Evolutionary conservation across 2,113 vertebrate genomes (phyloP).

Genomic region (Hyperoodon ampullatus): DNA sequence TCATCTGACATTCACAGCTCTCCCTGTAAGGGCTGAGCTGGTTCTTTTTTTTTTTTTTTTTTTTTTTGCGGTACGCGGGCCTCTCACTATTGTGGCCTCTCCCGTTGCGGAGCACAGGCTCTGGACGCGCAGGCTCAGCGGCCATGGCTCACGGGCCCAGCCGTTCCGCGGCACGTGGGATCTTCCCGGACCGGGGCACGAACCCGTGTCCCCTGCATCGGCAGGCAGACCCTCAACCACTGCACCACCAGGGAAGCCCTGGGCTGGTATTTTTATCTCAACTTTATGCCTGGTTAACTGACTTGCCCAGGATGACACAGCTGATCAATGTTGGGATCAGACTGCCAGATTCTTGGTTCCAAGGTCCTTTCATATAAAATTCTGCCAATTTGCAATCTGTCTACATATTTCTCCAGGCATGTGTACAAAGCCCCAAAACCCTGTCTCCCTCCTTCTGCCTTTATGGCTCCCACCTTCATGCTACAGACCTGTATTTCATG

Average conservation of each 20-base stretch:
- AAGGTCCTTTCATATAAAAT: neutral
- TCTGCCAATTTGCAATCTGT: neutral
- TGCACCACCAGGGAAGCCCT: too few species aligned
- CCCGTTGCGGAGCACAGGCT: too few species aligned
- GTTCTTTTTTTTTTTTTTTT: too few species aligned
- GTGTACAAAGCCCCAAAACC: neutral
- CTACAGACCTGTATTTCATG: neutral
- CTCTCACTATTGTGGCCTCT: too few species aligned
- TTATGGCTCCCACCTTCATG: neutral
- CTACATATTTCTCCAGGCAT: neutral
- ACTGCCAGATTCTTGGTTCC: neutral
- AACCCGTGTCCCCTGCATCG: too few species aligned
- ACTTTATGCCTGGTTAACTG: neutral
- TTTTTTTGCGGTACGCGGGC: too few species aligned
- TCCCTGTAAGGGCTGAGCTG: neutral
- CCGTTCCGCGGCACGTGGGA: too few species aligned
- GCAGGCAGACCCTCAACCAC: too few species aligned
- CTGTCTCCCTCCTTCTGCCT: neutral
- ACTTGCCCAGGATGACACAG: neutral
- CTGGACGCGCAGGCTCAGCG: too few species aligned
- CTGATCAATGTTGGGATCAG: neutral
- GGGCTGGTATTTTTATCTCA: neutral
- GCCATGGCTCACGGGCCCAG: too few species aligned
- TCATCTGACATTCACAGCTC: neutral
- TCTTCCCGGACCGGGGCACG: too few species aligned